Conservation (phyloP, 1,140 invertebrate species). For the Penaeus indicus region DNA sequence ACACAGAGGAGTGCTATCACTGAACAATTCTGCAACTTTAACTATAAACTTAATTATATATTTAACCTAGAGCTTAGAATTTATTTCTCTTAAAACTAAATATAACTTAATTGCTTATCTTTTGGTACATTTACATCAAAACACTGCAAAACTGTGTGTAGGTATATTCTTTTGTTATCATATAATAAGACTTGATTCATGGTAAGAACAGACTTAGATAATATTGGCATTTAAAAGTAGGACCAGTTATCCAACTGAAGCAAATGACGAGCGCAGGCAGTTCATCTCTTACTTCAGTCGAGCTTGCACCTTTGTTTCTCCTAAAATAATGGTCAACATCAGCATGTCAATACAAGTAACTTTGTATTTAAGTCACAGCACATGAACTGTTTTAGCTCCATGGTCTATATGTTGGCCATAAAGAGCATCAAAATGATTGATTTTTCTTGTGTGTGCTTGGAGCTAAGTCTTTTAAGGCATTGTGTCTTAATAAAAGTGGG, state of each 20-base stretch:
- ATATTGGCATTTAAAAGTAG: constrained; percentile 66
- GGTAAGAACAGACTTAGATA: constrained; percentile 65
- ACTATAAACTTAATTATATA: constrained; percentile 51
- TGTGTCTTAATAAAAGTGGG: constrained; percentile 52
- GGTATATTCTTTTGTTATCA: constrained; percentile 59
- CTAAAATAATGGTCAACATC: constrained; percentile 59
- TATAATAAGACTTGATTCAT: constrained; percentile 60
- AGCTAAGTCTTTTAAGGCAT: constrained; percentile 61
- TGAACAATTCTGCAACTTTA: constrained; percentile 54
- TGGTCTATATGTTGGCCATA: constrained; percentile 37
- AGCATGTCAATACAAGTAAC: constrained; percentile 50
- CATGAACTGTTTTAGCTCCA: constrained; percentile 56
- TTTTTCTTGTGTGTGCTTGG: constrained; percentile 59
- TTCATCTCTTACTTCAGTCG: constrained; percentile 5
- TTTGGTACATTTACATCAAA: constrained; percentile 65
- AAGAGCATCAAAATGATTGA: constrained; percentile 55
- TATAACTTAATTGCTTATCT: constrained; percentile 65
- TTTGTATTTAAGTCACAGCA: constrained; percentile 62
- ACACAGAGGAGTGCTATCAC: constrained; percentile 62
- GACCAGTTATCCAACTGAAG: constrained; percentile 58
- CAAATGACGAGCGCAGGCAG: constrained; percentile 46
- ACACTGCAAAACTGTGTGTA: constrained; percentile 57
- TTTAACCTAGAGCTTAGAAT: constrained; percentile 43
- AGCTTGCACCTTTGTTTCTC: constrained; percentile 61
- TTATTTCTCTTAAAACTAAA: constrained; percentile 60